These are phyloP conservation scores for Saxicola maurus DNA, from an alignment of 2,797 vertebrate genomes.

Conservation along the genomic window DNA sequence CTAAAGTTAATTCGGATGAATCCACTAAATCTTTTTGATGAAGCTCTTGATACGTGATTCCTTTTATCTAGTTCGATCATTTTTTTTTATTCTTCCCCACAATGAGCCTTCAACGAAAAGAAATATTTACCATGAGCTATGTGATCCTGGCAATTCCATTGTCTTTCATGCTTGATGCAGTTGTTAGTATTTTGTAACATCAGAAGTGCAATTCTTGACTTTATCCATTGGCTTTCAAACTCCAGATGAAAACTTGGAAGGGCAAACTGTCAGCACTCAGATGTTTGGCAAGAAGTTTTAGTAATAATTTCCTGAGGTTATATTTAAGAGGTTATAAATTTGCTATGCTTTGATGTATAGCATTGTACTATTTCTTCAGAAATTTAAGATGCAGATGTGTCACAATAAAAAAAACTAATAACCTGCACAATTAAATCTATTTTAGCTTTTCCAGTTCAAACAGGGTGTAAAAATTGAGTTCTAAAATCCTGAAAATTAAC, in stretches of 20 bases:
- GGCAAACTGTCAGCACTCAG: slow-evolving; percentile 34
- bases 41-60: background rate
- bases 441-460: background rate
- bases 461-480: background rate
- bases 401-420: background rate
- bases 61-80: background rate
- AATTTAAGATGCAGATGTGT: slow-evolving; percentile 5
- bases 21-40: background rate
- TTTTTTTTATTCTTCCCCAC: background rate
- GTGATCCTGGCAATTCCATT: background rate
- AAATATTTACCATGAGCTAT: background rate
- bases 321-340: slow-evolving; percentile 43
- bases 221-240: slow-evolving; percentile 14
- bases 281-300: slow-evolving; percentile 39
- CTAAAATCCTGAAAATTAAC: background rate
- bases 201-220: slow-evolving; percentile 30
- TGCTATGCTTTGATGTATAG: slow-evolving; percentile 40
- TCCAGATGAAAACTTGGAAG: slow-evolving; percentile 37
- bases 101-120: background rate
- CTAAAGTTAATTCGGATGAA: background rate
- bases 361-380: slow-evolving; percentile 18
- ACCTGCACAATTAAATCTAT: background rate
- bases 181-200: slow-evolving; percentile 30
- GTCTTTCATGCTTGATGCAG: slow-evolving; percentile 17
- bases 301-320: slow-evolving; percentile 47